Evolutionary conservation across 2,888 invertebrate species (phyloP).

Genomic region (Paralinhomoeus sp.): DNA sequence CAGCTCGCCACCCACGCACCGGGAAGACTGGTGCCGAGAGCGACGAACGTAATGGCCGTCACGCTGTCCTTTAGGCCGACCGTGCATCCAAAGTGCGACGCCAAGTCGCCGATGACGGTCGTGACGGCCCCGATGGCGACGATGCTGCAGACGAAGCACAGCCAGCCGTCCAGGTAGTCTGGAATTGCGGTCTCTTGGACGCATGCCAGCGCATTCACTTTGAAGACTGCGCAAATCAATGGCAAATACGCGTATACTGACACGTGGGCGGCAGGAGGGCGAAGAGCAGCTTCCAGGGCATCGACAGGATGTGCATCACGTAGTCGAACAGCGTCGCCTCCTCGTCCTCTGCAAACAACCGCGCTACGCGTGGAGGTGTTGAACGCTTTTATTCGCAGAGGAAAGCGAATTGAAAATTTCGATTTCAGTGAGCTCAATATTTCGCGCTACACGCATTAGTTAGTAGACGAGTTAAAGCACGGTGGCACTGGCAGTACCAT

Average conservation of each 20-base stretch:
- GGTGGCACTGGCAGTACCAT: too few relatives aligned
- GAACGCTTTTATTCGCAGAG: too few relatives aligned
- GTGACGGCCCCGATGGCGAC: constrained; percentile 75
- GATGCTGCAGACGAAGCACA: constrained; percentile 79
- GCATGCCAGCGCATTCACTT: too few relatives aligned
- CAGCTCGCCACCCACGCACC: too few relatives aligned
- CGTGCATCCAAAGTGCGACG: constrained; percentile 89
- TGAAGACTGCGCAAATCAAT: not conserved
- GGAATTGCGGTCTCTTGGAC: too few relatives aligned
- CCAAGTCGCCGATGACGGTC: constrained; percentile 84
- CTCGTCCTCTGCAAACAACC: constrained; percentile 6
- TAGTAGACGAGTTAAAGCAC: too few relatives aligned
- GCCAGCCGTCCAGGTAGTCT: constrained; percentile 71
- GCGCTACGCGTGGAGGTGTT: too few relatives aligned
- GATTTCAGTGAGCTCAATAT: too few relatives aligned
- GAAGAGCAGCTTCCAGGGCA: constrained; percentile 93
- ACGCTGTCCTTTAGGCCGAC: constrained; percentile 84
- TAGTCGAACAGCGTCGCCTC: constrained; percentile 41
- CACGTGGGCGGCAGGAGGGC: constrained; percentile 95
- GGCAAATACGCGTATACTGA: constrained; percentile 27
- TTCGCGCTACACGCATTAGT: too few relatives aligned
- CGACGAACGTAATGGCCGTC: constrained; percentile 90
- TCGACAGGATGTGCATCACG: constrained; percentile 71
- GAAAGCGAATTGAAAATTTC: too few relatives aligned
- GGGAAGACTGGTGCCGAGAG: constrained; percentile 92